These are phyloP conservation scores for Pseudolycoriella hygida DNA, from an alignment of 2,888 invertebrate species.

Conservation along the genomic window DNA sequence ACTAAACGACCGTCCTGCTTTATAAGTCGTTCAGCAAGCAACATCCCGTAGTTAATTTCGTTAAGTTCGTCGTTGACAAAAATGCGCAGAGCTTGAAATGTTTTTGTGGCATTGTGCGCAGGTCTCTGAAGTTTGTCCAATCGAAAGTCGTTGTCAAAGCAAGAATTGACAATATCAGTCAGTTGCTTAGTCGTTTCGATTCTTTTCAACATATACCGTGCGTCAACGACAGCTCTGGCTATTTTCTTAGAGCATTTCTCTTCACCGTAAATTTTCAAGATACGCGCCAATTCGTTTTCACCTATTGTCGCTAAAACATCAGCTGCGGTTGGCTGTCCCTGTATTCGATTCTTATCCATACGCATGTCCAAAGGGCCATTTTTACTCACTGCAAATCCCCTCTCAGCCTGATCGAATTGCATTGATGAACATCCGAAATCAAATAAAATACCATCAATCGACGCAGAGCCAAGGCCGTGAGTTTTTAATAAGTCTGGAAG, in stretches of 20 bases:
- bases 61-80: constrained; percentile 94
- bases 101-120: constrained; percentile 74
- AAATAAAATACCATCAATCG: constrained; percentile 74
- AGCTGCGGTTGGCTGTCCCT: constrained; percentile 62
- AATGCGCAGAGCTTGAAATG: constrained; percentile 83
- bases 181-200: constrained; percentile 71
- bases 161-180: constrained; percentile 50
- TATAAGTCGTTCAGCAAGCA: constrained; percentile 57
- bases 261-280: constrained; percentile 84
- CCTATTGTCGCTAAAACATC: constrained; percentile 67
- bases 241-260: constrained; percentile 76
- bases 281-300: constrained; percentile 59
- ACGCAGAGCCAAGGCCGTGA: constrained; percentile 38
- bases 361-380: constrained; percentile 90
- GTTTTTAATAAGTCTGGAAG: constrained; percentile 46
- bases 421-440: constrained; percentile 93
- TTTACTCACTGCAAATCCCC: constrained; percentile 74
- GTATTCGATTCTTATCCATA: constrained; percentile 65
- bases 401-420: constrained; percentile 66
- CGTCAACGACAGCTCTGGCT: constrained; percentile 71
- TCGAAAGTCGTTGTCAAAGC: constrained; percentile 35
- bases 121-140: constrained; percentile 57
- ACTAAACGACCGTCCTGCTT: constrained; percentile 63
- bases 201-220: constrained; percentile 53
- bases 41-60: constrained; percentile 77